Percentiles rank a stretch among this genome's conserved stretches.
phyloP scores from a whole-genome alignment of 2,888 invertebrate genomes.

The Drosophila gaucha region DNA sequence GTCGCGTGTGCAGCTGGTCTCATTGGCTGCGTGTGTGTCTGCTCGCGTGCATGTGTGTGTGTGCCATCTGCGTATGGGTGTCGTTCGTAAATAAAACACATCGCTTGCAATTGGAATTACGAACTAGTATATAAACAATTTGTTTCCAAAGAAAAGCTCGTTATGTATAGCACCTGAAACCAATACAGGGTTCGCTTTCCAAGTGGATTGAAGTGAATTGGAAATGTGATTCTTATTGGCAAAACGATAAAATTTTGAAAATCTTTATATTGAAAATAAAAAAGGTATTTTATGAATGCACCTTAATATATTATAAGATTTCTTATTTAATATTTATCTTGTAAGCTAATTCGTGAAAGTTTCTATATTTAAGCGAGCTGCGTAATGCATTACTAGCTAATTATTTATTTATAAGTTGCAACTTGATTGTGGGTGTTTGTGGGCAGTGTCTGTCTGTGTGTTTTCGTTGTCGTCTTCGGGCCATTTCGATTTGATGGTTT shows the following conservation, averaged over 20 bases:
- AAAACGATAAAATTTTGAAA: background rate
- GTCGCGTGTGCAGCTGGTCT: constrained; percentile 56
- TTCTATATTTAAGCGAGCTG: background rate
- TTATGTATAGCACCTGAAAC: no score
- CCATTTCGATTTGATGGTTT: constrained; percentile 32
- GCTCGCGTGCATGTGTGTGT: constrained; percentile 2
- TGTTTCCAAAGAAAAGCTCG: background rate
- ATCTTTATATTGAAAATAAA: background rate
- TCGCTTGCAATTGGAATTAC: constrained; percentile 13
- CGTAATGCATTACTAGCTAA: constrained; percentile 14
- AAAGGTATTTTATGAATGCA: background rate
- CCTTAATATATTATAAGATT: background rate
- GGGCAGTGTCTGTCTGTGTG: background rate
- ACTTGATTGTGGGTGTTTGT: constrained; percentile 4
- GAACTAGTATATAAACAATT: constrained; percentile 7
- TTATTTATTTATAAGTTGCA: constrained; percentile 28
- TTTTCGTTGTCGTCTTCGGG: constrained; percentile 19
- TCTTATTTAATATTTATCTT: background rate
- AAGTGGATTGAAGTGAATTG: background rate
- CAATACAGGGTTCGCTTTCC: background rate
- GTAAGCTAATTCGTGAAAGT: background rate
- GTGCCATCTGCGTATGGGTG: background rate
- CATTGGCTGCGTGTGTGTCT: constrained; percentile 8
- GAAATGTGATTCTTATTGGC: background rate
- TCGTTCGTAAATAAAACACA: constrained; percentile 5